Base-by-base conservation (phyloP, 1,140 invertebrate genomes). In the Maconellicoccus hirsutus region DNA sequence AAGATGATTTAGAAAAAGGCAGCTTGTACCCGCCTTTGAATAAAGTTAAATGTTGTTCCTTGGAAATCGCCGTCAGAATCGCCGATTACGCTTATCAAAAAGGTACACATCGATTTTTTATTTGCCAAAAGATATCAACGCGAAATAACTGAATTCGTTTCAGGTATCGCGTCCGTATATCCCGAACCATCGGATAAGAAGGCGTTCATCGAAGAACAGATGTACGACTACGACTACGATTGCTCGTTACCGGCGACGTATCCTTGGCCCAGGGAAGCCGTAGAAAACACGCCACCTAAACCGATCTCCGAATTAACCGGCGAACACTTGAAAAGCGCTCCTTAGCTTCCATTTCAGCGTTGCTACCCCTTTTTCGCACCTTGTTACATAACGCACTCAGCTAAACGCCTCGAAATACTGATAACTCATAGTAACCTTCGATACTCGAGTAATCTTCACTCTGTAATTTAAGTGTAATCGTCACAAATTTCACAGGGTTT, bases 81-180 rank as follows among this genome's bases (percentile, higher is more conserved):
- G 85, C 86, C 0, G 79, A 90, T 42, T 87, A 87, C 76, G 86
- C 86, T 52, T 92, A 90, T 74, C 79, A 82, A 71, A 84, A 82
- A 77, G 82, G 85, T 85, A 77, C 77, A 76, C 76, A 42, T 12
- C n/a, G 61, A 42, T 14, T 52, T 3, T 16, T 33, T 3, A 33
- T 33, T 33, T n/a, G n/a, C n/a, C 14, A 7, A 38, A 38, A 38
- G 14, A 38, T 38, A 6, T 7, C 33, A 16, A 8, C 42, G 42
- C 2, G 16, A 70, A 73, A 71, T 74, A 23, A 69, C 70, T 25
- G 71, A 33, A 70, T 27, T 59, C 59, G 19, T 22, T 74, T 16
- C 78, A 90, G 91, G 89, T 77, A 82, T 91, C 73, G 91, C 91
- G 8, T 91, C 90, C 26, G 86, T 89, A 29, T 93, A 93, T 79